These are phyloP conservation scores for Alloplasta piceator DNA, from an alignment of 2,888 invertebrate genomes.

Conservation along the genomic window DNA sequence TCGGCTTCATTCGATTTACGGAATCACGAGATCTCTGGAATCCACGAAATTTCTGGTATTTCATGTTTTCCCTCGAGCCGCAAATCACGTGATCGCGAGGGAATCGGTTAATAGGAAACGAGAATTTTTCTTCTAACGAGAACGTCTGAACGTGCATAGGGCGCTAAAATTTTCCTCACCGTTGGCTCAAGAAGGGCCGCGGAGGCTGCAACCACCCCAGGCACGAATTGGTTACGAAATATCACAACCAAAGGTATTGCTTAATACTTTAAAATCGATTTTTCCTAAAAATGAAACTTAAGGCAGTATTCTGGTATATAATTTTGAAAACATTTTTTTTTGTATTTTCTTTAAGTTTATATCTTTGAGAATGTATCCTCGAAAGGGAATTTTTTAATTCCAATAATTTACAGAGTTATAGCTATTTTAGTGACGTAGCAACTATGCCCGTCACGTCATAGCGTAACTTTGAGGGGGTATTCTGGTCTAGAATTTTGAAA, in stretches of 20 bases:
- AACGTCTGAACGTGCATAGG: background rate
- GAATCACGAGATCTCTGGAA: background rate
- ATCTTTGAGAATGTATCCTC: too few relatives aligned
- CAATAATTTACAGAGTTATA: too few relatives aligned
- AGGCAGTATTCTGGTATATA: too few relatives aligned
- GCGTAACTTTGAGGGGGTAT: too few relatives aligned
- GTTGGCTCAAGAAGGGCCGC: slow-evolving; percentile 64
- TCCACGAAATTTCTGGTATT: background rate
- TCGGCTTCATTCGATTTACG: slow-evolving; percentile 16
- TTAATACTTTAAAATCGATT: too few relatives aligned
- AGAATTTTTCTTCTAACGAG: slow-evolving; percentile 33
- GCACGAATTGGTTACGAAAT: slow-evolving; percentile 61
- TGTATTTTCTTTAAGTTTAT: too few relatives aligned
- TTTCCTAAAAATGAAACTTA: too few relatives aligned
- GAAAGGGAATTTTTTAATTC: too few relatives aligned
- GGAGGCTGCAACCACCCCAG: slow-evolving; percentile 63
- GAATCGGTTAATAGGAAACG: background rate
- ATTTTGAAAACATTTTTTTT: too few relatives aligned
- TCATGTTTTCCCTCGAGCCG: background rate
- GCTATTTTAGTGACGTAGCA: too few relatives aligned
- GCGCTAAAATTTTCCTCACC: slow-evolving; percentile 65
- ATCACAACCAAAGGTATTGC: slow-evolving; percentile 63
- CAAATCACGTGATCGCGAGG: slow-evolving; percentile 11
- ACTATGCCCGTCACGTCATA: too few relatives aligned
- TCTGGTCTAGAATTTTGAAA: too few relatives aligned